Evolutionary conservation across 2,113 vertebrate genomes (phyloP).

Genomic region (Alligator sinensis): DNA sequence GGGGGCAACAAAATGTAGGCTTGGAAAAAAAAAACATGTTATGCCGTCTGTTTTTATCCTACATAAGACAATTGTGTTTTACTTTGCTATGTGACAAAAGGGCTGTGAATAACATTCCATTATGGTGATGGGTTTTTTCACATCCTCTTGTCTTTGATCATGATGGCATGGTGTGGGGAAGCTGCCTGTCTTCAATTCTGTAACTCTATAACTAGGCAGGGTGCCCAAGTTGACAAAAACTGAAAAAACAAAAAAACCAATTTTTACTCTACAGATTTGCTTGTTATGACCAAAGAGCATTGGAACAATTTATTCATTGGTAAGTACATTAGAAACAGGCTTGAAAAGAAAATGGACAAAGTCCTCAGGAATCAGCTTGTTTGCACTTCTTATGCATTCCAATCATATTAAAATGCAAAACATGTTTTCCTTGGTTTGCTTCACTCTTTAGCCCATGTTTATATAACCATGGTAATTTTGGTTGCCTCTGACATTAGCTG

Average conservation of each 20-base stretch:
- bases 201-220: constrained; percentile 43
- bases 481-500: background rate
- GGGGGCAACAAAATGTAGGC: constrained; percentile 4
- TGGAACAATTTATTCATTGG: constrained; percentile 25
- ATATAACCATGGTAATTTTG: background rate
- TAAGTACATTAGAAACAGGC: background rate
- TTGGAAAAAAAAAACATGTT: constrained; percentile 23
- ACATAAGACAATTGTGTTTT: constrained; percentile 9
- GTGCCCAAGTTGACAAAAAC: constrained; percentile 38
- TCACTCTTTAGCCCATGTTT: background rate
- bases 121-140: background rate
- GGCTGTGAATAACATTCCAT: constrained; percentile 14
- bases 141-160: constrained; percentile 39
- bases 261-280: constrained; percentile 50
- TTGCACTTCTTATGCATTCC: constrained; percentile 6
- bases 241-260: background rate
- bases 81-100: constrained; percentile 28
- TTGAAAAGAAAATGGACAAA: constrained; percentile 34
- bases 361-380: constrained; percentile 4
- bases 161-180: background rate
- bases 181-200: constrained; percentile 34
- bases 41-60: background rate
- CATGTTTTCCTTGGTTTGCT: constrained; percentile 9
- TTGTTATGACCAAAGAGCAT: constrained; percentile 23
- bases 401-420: background rate